phyloP scores from a whole-genome alignment of 2,888 invertebrate genomes.

The Agrotis exclamationis region DNA sequence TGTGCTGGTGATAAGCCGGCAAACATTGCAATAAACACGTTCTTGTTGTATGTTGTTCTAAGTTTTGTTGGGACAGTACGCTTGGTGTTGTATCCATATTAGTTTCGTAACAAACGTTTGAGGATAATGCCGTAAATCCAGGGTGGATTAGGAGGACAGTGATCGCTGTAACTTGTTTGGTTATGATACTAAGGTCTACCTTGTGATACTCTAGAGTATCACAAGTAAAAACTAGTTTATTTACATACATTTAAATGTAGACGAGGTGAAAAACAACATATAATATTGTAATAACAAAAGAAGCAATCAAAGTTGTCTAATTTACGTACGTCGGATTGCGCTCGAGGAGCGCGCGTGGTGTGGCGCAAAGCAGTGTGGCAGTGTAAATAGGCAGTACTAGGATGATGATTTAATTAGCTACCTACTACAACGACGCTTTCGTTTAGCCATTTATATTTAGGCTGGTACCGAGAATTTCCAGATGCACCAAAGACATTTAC shows the following conservation, averaged over 20 bases:
- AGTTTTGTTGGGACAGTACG: constrained; percentile 18
- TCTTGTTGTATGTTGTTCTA: constrained; percentile 35
- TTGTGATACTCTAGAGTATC: not conserved
- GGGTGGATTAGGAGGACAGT: not conserved
- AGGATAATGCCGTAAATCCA: constrained; percentile 17
- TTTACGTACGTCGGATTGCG: no score
- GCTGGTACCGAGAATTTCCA: not conserved
- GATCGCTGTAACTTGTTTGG: constrained; percentile 7
- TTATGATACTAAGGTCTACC: not conserved
- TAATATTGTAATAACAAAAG: no score
- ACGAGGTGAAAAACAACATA: no score
- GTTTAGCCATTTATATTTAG: no score
- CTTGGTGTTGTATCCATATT: constrained; percentile 29
- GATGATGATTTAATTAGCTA: not conserved
- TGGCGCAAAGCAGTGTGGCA: no score
- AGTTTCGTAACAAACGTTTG: constrained; percentile 10
- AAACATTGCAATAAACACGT: constrained; percentile 53
- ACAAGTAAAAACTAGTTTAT: not conserved
- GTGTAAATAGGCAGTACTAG: no score
- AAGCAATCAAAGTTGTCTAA: no score
- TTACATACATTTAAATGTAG: not conserved
- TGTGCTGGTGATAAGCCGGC: constrained; percentile 45
- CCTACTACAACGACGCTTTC: not conserved
- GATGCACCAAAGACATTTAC: not conserved
- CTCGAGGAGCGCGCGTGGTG: no score